These are phyloP conservation scores for Pantherophis vulpinus DNA, from an alignment of 2,797 vertebrate species.

Conservation along the genomic window DNA sequence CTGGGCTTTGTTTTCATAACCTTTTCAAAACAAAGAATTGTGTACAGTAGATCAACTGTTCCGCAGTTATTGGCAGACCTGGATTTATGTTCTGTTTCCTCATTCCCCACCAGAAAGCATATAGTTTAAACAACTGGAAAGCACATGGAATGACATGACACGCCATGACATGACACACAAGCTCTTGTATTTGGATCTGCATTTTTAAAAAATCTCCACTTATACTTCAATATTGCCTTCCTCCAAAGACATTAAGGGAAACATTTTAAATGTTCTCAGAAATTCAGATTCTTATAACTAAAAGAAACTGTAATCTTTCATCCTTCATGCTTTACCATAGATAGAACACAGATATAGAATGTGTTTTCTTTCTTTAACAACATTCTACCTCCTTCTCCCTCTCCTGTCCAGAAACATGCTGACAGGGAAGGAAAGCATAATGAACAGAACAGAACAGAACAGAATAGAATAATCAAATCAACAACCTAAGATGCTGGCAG, in stretches of 20 bases:
- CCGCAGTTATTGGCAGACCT: not conserved
- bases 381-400: no score
- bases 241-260: not conserved
- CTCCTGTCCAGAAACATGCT: no score
- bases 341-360: not conserved
- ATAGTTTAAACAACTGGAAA: not conserved
- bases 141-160: not conserved
- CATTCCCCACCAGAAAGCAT: not conserved
- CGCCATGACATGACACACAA: not conserved
- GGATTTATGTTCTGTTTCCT: not conserved
- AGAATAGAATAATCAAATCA: no score
- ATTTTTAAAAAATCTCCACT: not conserved
- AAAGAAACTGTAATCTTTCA: not conserved
- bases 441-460: no score
- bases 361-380: no score
- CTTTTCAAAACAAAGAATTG: not conserved
- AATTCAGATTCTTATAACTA: not conserved
- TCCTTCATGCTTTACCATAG: not conserved
- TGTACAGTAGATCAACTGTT: not conserved
- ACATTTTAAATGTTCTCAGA: constrained; percentile 16
- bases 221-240: not conserved
- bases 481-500: no score
- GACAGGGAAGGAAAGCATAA: no score
- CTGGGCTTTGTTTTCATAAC: not conserved
- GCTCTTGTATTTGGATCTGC: not conserved